Evolutionary conservation across 2,113 vertebrate genomes (phyloP), one percentile per base, ranked within the genome.

Genomic region (Rhizomys pruinosus): DNA sequence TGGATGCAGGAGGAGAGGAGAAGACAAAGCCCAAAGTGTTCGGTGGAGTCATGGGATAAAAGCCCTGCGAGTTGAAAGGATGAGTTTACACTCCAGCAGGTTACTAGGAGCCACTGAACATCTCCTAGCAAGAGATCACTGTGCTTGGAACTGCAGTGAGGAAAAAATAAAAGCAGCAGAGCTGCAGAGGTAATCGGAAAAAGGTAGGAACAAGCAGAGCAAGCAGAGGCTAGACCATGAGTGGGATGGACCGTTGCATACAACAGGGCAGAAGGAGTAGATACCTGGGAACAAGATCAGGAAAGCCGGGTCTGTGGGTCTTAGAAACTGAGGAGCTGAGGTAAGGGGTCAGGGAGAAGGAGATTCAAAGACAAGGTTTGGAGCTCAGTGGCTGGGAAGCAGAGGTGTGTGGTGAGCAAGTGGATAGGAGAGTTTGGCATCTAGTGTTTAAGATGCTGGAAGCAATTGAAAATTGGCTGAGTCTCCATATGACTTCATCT

Each of bases 381-480:
- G 80, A 23, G 34, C 4, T 5, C 27, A 34, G 85, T 11, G 81
- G 16, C 61, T 64, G 15, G 88, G 64, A 88, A 44, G 88, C 76
- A 77, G 93, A 92, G 90, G 93, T 93, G 86, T 78, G 44, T 55
- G 74, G 44, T 68, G 74, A 84, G 57, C 37, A 87, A 92, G 90
- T 92, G 37, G 78, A 63, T 25, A 37, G 90, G 76, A 84, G 76
- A 66, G 74, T 84, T 93, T 89, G 92, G 88, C 86, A 55, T n/a
- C 34, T 64, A 78, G 66, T 47, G 61, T 76, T 89, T 79, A 92
- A 97, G 93, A 97, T 68, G 95, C 95, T 95, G 94, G 93, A 95
- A 97, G 96, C 94, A 93, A 94, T 42, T 92, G 95, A 86, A 95
- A 96, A 81, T 93, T 96, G 97, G 96, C 97, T 95, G 93, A 82